A percentile compares a stretch with the other conserved stretches of the same genome.
phyloP scores from a whole-genome alignment of 2,113 vertebrate genomes.

The Microtus oregoni region DNA sequence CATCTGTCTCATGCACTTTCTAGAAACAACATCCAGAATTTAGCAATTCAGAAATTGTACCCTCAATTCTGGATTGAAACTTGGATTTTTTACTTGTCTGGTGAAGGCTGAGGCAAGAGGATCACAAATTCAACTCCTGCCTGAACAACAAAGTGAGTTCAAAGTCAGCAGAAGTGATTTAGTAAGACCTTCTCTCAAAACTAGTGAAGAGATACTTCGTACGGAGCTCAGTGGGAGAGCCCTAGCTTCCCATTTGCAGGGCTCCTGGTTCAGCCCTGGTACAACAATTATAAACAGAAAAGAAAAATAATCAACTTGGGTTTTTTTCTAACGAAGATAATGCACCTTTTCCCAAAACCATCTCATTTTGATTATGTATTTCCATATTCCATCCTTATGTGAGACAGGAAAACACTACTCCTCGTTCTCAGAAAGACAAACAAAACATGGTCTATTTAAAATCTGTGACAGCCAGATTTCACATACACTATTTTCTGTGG shows the following conservation, averaged over 20 bases:
- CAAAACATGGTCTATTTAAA: background rate
- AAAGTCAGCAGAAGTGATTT: background rate
- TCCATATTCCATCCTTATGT: background rate
- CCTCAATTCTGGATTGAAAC: background rate
- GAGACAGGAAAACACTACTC: background rate
- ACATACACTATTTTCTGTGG: background rate
- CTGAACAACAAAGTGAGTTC: background rate
- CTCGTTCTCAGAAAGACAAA: background rate
- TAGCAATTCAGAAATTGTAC: background rate
- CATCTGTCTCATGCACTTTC: background rate
- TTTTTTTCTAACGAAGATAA: background rate
- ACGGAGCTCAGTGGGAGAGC: background rate
- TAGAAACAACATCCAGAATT: background rate
- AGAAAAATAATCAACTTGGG: background rate
- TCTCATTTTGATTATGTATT: background rate
- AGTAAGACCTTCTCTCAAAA: background rate
- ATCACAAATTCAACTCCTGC: background rate
- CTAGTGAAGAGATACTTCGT: background rate
- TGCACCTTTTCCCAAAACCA: background rate
- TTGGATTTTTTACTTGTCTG: background rate
- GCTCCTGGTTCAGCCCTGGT: background rate
- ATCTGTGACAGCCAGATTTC: background rate
- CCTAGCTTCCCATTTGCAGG: background rate
- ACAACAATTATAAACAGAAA: background rate
- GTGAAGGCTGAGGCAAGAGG: background rate